Evolutionary conservation across 2,113 vertebrate species (phyloP), one percentile per base, ranked within the genome.

Genomic region (Corythaixoides concolor): DNA sequence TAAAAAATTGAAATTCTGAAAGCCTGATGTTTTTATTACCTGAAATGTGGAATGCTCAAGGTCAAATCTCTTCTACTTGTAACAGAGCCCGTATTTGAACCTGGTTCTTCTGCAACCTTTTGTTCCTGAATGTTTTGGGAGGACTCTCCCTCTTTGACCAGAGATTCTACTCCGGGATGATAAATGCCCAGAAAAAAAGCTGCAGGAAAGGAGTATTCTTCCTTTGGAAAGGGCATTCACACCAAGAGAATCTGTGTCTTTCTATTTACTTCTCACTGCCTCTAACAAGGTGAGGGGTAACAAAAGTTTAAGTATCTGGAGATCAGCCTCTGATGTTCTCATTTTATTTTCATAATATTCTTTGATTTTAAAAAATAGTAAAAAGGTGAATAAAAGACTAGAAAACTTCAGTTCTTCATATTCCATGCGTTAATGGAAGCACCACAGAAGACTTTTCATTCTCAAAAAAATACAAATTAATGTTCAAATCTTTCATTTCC

Each of bases 291-390:
- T 39, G 82, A 89, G 14, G 17, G 45, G 80, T 88, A 92, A 93
- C n/a, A 92, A 81, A 88, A 70, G 47, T 84, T 88, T 43, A 84
- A 86, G 53, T 68, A 92, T 63, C 68, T 84, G 63, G 55, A 96
- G 88, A 94, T 83, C 63, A 86, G 68, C 30, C 39, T 83, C 47
- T 84, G 82, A 96, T 70, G 41, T 77, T 93, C 45, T 77, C 28
- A 72, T 80, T 95, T 94, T 91, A 91, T 96, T 95, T 92, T 95
- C 82, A 67, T 67, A 81, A 86, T 88, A 88, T 67, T 83, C 41
- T 63, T 88, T 74, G 62, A 83, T 70, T 76, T 64, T 41, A 67
- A 32, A 75, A 37, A 66, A 11, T 37, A 30, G 15, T 0, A 2
- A 69, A 62, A 93, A 68, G 22, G 5, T 50, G 58, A 85, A 93